phyloP scores from a whole-genome alignment of 2,113 vertebrate species.

The Chaetodon trifascialis region DNA sequence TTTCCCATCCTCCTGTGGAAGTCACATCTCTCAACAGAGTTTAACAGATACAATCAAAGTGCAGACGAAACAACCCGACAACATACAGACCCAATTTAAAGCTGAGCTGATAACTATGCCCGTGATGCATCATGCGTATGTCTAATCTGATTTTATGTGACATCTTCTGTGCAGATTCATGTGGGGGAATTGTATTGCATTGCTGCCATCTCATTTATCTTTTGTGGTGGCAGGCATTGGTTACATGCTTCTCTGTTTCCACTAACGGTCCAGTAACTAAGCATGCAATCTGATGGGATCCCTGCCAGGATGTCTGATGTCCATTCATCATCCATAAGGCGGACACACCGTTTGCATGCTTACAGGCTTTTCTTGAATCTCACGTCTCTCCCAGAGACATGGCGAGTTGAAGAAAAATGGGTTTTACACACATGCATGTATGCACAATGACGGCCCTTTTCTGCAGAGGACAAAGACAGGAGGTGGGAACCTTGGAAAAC shows the following conservation, averaged over 20 bases:
- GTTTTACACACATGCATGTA: slow-evolving; percentile 1
- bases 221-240: slow-evolving; percentile 18
- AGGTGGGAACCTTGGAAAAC: slow-evolving; percentile 21
- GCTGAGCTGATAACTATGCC: neutral
- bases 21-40: neutral
- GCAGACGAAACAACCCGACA: neutral
- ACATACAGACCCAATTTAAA: slow-evolving; percentile 8
- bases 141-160: slow-evolving; percentile 35
- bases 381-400: slow-evolving; percentile 9
- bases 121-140: slow-evolving; percentile 16
- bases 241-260: slow-evolving; percentile 24
- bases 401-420: slow-evolving; percentile 12
- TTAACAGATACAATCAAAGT: neutral
- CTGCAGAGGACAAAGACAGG: slow-evolving; percentile 21
- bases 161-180: slow-evolving; percentile 3
- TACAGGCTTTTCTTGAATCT: neutral
- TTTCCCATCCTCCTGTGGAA: neutral
- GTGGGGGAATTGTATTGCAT: slow-evolving; percentile 8
- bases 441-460: neutral
- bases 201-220: slow-evolving; percentile 33
- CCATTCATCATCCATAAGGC: slow-evolving; percentile 60
- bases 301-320: slow-evolving; percentile 25
- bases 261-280: slow-evolving; percentile 31
- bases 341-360: slow-evolving; percentile 20
- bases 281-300: slow-evolving; percentile 42